A percentile compares a stretch with the other conserved stretches of the same genome.
These are phyloP conservation scores for Sebastes variabilis DNA, from an alignment of 2,797 vertebrate genomes.

Conservation along the genomic window DNA sequence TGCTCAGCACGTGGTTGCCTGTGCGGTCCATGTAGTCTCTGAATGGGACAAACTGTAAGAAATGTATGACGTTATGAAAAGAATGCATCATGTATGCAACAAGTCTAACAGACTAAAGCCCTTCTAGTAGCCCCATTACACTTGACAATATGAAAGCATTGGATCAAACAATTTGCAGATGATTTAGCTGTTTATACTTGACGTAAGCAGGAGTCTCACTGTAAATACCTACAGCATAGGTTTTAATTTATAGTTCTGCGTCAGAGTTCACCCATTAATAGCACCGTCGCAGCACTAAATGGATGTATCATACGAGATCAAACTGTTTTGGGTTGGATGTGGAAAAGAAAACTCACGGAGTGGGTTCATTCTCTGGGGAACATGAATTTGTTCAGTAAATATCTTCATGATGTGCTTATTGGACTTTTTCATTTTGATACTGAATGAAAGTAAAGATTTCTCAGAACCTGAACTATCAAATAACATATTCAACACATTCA, in stretches of 20 bases:
- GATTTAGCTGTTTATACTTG: not conserved
- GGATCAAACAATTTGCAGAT: not conserved
- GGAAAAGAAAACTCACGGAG: too few relatives aligned
- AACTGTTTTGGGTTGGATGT: too few relatives aligned
- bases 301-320: too few relatives aligned
- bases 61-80: not conserved
- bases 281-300: too few relatives aligned
- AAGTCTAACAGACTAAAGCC: not conserved
- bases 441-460: not conserved
- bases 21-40: constrained; percentile 94
- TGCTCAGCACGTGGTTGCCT: constrained; percentile 91
- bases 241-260: too few relatives aligned
- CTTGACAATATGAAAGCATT: not conserved
- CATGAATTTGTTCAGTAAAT: too few relatives aligned
- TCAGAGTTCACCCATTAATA: too few relatives aligned
- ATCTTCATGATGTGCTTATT: too few relatives aligned
- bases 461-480: not conserved
- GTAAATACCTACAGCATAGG: too few relatives aligned
- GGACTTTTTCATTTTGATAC: not conserved
- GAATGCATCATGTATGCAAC: not conserved
- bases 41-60: constrained; percentile 92
- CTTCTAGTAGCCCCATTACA: not conserved
- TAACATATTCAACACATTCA: not conserved
- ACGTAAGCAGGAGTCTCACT: not conserved
- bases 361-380: too few relatives aligned